Conservation (phyloP, 2,888 invertebrate species). For the Agrotis exclamationis region DNA sequence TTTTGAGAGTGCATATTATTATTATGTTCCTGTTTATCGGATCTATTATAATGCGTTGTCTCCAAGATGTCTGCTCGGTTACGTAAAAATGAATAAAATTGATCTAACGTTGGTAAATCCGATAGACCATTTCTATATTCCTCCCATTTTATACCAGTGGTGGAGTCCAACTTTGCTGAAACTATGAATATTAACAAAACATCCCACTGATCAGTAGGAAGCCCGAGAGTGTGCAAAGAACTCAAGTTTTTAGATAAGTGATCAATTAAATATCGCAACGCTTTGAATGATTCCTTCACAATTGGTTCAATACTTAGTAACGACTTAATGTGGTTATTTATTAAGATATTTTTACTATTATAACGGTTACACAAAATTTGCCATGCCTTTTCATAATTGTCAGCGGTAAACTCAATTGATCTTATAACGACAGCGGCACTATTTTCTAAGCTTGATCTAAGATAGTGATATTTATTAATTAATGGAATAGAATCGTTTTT, state of each 20-base stretch:
- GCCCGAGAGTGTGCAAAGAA: conserved; percentile 23
- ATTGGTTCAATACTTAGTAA: conserved; percentile 16
- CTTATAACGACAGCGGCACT: conserved; percentile 45
- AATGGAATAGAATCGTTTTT: conserved; percentile 46
- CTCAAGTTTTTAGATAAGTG: conserved; percentile 23
- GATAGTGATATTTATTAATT: conserved; percentile 62
- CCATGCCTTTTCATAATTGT: conserved; percentile 45
- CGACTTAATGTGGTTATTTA: conserved; percentile 19
- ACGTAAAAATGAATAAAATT: too few species aligned
- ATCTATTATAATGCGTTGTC: too few species aligned
- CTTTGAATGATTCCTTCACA: too few species aligned
- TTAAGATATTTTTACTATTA: conserved; percentile 23
- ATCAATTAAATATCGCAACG: too few species aligned
- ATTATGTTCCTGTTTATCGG: too few species aligned
- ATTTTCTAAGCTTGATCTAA: conserved; percentile 50
- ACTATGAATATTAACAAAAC: not conserved
- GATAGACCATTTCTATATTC: too few species aligned
- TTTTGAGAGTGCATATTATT: too few species aligned
- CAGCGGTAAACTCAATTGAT: conserved; percentile 45
- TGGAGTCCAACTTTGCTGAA: not conserved
- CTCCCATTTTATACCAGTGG: too few species aligned
- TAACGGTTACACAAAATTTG: conserved; percentile 26
- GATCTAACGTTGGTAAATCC: too few species aligned
- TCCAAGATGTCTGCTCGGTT: too few species aligned
- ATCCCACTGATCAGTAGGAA: conserved; percentile 1